Conservation (phyloP, 2,888 invertebrate genomes). For the Smittia sp. region DNA sequence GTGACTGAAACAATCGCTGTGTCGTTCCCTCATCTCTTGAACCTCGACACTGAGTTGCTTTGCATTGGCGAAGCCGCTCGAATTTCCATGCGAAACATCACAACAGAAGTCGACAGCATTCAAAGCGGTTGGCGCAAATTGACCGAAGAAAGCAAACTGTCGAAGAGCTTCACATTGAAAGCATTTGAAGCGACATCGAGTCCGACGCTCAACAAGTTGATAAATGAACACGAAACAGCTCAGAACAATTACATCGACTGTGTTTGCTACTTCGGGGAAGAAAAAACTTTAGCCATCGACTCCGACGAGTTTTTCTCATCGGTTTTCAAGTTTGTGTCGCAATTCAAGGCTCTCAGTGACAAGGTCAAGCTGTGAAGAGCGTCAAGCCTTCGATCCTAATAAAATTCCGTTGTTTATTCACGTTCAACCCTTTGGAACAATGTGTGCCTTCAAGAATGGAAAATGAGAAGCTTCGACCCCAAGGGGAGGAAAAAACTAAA, state of each 20-base stretch:
- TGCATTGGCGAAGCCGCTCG: constrained; percentile 15
- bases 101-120: background rate
- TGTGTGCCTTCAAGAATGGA: background rate
- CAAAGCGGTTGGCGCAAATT: background rate
- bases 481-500: background rate
- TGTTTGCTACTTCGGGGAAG: constrained; percentile 26
- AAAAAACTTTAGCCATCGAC: background rate
- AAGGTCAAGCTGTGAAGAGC: constrained; percentile 15
- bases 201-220: constrained; percentile 28
- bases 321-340: constrained; percentile 15
- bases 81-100: constrained; percentile 30
- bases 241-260: constrained; percentile 26
- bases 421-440: background rate
- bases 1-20: constrained; percentile 17
- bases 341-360: constrained; percentile 10
- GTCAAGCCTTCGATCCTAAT: background rate
- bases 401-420: background rate
- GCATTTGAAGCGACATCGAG: constrained; percentile 9
- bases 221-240: constrained; percentile 20
- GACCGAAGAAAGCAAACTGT: constrained; percentile 15
- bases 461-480: background rate
- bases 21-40: constrained; percentile 9
- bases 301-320: constrained; percentile 25
- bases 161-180: background rate
- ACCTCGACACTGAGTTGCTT: background rate